These are phyloP conservation scores for Dysmachus trigonus DNA, from an alignment of 2,888 invertebrate species.

Conservation along the genomic window DNA sequence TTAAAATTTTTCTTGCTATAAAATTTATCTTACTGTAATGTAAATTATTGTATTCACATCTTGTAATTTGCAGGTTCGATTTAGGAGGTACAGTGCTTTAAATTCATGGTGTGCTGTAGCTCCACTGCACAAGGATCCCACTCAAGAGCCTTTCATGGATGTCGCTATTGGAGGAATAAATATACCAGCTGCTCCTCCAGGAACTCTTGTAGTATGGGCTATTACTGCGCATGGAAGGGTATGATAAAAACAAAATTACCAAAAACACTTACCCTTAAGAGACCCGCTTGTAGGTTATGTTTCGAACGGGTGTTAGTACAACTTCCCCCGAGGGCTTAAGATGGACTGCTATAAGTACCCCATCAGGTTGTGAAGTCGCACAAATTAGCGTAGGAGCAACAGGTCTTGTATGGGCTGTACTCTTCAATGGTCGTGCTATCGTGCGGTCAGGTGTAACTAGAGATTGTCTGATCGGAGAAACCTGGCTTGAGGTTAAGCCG, in stretches of 20 bases:
- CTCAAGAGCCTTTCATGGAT: conserved; percentile 92
- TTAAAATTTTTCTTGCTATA: no score
- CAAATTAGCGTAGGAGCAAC: conserved; percentile 87
- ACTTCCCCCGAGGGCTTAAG: conserved; percentile 86
- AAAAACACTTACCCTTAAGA: not conserved
- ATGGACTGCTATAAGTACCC: conserved; percentile 82
- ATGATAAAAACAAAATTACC: conserved; percentile 50
- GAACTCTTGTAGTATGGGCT: conserved; percentile 88
- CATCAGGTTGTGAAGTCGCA: conserved; percentile 81
- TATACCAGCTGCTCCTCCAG: conserved; percentile 79
- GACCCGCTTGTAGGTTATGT: conserved; percentile 75
- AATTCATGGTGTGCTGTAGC: conserved; percentile 94
- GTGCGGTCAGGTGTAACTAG: conserved; percentile 85
- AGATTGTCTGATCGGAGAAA: conserved; percentile 70
- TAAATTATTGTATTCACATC: not conserved
- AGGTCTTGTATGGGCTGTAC: conserved; percentile 87
- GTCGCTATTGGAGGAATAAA: conserved; percentile 86
- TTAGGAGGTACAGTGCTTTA: conserved; percentile 86
- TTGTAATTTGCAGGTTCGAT: conserved; percentile 64
- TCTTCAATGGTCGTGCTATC: conserved; percentile 84
- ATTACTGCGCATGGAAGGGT: conserved; percentile 91
- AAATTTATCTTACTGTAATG: no score
- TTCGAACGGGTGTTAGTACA: conserved; percentile 81
- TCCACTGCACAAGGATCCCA: conserved; percentile 87
- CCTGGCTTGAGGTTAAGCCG: conserved; percentile 84